These are phyloP conservation scores for Mormoops blainvillei DNA, from an alignment of 2,113 vertebrate genomes.

Conservation along the genomic window DNA sequence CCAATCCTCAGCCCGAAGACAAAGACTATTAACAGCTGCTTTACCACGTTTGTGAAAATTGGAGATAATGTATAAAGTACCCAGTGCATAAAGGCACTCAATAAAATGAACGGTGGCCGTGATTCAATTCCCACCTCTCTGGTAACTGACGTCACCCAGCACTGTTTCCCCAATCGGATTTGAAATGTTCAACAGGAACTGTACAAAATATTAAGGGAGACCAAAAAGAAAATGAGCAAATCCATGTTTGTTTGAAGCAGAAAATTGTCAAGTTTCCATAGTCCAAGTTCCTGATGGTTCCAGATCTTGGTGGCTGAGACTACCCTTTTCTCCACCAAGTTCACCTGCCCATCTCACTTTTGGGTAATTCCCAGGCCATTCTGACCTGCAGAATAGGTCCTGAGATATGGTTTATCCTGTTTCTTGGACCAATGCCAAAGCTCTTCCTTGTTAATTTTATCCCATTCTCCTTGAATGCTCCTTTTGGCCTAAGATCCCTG, in stretches of 20 bases:
- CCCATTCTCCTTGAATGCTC: neutral
- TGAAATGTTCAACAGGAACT: neutral
- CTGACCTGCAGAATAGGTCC: neutral
- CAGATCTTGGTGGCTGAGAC: neutral
- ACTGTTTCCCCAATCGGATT: neutral
- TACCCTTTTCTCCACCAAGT: neutral
- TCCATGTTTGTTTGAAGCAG: neutral
- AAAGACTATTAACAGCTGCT: neutral
- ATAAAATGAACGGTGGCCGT: neutral
- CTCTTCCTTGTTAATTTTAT: neutral
- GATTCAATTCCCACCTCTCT: neutral
- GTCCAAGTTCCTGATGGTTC: neutral
- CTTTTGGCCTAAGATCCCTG: neutral
- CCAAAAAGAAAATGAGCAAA: neutral
- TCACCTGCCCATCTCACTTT: neutral
- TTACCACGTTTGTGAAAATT: neutral
- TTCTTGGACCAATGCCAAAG: neutral
- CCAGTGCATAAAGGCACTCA: neutral
- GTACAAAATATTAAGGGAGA: neutral
- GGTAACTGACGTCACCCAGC: neutral
- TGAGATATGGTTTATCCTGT: neutral
- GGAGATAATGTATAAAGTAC: neutral
- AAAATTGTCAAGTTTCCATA: neutral
- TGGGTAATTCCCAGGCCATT: neutral
- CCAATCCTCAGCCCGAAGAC: neutral